phyloP scores from a whole-genome alignment of 2,888 invertebrate species.

The Flabesymbios commensalis region DNA sequence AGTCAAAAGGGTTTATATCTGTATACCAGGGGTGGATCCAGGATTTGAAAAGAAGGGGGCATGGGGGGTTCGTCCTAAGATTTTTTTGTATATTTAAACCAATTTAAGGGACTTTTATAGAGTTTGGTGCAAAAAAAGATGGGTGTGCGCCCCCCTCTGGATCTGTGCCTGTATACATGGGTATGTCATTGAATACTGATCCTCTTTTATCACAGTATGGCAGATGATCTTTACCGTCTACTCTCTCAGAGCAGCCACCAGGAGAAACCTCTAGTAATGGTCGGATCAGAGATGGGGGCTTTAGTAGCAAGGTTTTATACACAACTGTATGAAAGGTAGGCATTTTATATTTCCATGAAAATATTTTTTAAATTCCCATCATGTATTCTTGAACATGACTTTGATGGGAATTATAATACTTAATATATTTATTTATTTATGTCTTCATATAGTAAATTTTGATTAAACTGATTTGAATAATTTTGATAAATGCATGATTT shows the following conservation, averaged over 20 bases:
- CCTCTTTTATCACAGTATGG: slow-evolving; percentile 48
- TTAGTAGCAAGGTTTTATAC: slow-evolving; percentile 55
- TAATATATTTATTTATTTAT: not conserved
- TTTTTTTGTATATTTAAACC: too few relatives aligned
- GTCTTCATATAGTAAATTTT: not conserved
- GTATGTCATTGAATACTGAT: not conserved
- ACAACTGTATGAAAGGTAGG: slow-evolving; percentile 55
- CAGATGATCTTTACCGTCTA: slow-evolving; percentile 52
- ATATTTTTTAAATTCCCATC: not conserved
- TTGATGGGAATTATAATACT: not conserved
- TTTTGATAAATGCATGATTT: too few relatives aligned
- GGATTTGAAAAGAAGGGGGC: too few relatives aligned
- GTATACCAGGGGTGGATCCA: too few relatives aligned
- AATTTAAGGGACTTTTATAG: too few relatives aligned
- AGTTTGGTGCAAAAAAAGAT: too few relatives aligned
- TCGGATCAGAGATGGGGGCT: slow-evolving; percentile 57
- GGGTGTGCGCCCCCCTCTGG: too few relatives aligned
- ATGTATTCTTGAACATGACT: not conserved
- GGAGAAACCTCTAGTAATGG: slow-evolving; percentile 52
- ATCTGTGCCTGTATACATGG: not conserved
- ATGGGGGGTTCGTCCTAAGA: too few relatives aligned
- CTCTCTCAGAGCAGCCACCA: slow-evolving; percentile 53
- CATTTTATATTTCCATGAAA: not conserved
- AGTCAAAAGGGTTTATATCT: too few relatives aligned
- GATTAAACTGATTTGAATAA: not conserved